Evolutionary conservation across 2,888 invertebrate genomes (phyloP), one percentile per base, ranked within the genome.

Genomic region (Chloroclysta siterata): DNA sequence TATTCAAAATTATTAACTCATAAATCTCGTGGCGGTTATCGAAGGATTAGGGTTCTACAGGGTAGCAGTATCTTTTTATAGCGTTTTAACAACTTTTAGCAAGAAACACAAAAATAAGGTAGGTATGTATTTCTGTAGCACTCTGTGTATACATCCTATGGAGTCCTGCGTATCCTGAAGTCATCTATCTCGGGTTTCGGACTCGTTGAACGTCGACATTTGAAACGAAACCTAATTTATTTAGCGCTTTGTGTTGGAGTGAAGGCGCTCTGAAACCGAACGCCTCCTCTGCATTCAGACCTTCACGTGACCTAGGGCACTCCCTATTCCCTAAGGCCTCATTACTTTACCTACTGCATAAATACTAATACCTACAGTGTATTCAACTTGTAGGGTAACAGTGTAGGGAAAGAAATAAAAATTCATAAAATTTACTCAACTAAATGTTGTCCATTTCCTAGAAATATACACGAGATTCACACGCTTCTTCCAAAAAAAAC

Each of bases 141-240:
- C 33, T 6, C 33, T 0, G 5, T 33, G 1, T 5, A 33, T 6
- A 33, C 8, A 5, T 33, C 5, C 33, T 33, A 8, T 33, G 6
- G 3, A 33, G 8, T 33, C 6, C 6, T 6, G 17, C 42, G n/a
- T 33, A 22, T 36, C 41, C 28, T 10, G 36, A 61, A 48, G 39
- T 59, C 17, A 60, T 36, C 22, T 60, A 60, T 52, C 62, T 56
- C 44, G 10, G 46, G 1, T 41, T 33, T 17, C 11, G 11, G 51
- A 13, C 1, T 29, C 22, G 13, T 42, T 57, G 53, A 33, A 22
- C 22, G 58, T 44, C 50, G 56, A 53, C 53, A 41, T 62, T 47
- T 50, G 36, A 55, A 57, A 57, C 42, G 42, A 41, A 10, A 63
- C 53, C 39, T 59, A 17, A 63, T 59, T 55, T 47, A 63, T 59